A percentile compares a stretch with the other conserved stretches of the same genome.
Conservation (phyloP, 2,888 invertebrate species). For the Odontothrips loti region DNA sequence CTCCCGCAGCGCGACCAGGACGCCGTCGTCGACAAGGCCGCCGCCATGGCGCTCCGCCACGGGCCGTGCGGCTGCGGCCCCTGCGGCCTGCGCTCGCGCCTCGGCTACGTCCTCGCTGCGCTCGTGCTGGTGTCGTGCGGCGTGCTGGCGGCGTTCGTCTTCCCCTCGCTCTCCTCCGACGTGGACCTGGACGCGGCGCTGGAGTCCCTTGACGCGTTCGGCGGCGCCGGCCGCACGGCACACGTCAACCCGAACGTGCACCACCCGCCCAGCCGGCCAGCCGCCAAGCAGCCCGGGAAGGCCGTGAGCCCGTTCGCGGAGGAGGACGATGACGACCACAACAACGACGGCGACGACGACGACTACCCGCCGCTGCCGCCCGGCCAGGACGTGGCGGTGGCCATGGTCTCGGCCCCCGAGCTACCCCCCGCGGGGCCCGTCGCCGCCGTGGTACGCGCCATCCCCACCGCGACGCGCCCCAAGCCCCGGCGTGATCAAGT, state of each 20-base stretch:
- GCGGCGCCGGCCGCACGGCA: neutral
- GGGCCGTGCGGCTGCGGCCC: neutral
- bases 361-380: neutral
- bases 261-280: neutral
- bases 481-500: neutral
- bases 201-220: neutral
- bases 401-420: conserved; percentile 9
- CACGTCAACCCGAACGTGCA: conserved; percentile 9
- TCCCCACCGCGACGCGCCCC: neutral
- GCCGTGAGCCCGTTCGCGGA: neutral
- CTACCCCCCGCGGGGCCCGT: neutral
- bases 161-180: neutral
- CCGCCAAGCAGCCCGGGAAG: neutral
- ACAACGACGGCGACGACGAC: neutral
- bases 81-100: conserved; percentile 3
- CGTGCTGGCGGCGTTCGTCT: neutral
- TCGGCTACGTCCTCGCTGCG: neutral
- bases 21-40: neutral
- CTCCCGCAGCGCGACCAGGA: conserved; percentile 63
- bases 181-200: neutral
- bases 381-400: neutral
- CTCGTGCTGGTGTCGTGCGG: neutral
- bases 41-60: neutral
- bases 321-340: neutral
- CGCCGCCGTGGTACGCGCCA: neutral